Evolutionary conservation across 2,888 invertebrate species (phyloP), one percentile per base, ranked within the genome.

Genomic region (Leptarthrus brevirostris): DNA sequence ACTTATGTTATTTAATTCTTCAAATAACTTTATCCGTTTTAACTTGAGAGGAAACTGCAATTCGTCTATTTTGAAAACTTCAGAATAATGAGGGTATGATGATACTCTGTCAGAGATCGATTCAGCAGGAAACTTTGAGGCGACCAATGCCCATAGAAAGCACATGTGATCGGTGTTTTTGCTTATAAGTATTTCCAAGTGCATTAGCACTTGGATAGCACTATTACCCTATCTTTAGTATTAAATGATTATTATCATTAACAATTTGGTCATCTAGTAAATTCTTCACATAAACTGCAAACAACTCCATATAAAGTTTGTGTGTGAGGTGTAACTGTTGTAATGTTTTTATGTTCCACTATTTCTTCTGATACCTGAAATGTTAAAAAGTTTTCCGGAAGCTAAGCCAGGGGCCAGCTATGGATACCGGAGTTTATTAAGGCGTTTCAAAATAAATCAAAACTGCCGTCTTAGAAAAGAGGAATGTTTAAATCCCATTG

Each of bases 91-190:
- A 4, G 22, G 54, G 24, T 54, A 54, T 2, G 54, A 54, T 12
- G 54, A 54, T 54, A 24, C 12, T 26, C 54, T 54, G 14, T 54
- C 26, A n/a, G 54, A 24, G 12, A 22, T 54, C 4, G 3, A n/a
- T 24, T 22, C 2, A 3, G 54, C 26, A 2, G 24, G 54, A 54
- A 24, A 26, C 24, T 24, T 2, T 8, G 22, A 54, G 8, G 54
- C 54, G 2, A 54, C 54, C 24, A 54, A 6, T 20, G 26, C 6
- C 54, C 54, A 54, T n/a, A 24, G 2, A 18, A 54, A 54, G n/a
- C 54, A 54, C 54, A 24, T 54, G 3, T 24, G 5, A 54, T 54
- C 54, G 8, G 54, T 26, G n/a, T 54, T 24, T 54, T 54, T 54
- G n/a, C 2, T 26, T n/a, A 54, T 2, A 54, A 24, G 24, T 12